phyloP scores from a whole-genome alignment of 2,888 invertebrate species.

The Drosophila prolongata region DNA sequence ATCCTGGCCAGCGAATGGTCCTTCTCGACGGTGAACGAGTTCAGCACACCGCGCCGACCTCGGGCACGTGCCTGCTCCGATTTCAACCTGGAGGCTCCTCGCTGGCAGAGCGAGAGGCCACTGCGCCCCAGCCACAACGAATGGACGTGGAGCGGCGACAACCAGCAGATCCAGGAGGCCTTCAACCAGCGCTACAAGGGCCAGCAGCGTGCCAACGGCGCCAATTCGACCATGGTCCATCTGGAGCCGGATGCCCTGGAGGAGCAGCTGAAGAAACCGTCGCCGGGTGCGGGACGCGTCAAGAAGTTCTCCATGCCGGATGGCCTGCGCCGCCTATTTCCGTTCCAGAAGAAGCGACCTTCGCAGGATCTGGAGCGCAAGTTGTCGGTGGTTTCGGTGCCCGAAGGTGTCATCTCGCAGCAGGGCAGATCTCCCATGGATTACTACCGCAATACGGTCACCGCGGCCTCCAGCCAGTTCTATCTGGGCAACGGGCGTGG shows the following conservation, averaged over 20 bases:
- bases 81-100: conserved; percentile 82
- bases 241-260: conserved; percentile 63
- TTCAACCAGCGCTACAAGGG: conserved; percentile 81
- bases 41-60: conserved; percentile 74
- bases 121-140: conserved; percentile 76
- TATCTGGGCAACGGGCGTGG: conserved; percentile 72
- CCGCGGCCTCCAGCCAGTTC: conserved; percentile 65
- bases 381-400: conserved; percentile 80
- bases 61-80: conserved; percentile 87
- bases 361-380: conserved; percentile 81
- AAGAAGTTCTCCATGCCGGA: conserved; percentile 84
- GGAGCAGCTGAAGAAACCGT: conserved; percentile 59
- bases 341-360: conserved; percentile 80
- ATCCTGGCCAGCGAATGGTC: conserved; percentile 90
- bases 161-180: conserved; percentile 84
- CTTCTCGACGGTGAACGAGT: conserved; percentile 80
- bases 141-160: conserved; percentile 85
- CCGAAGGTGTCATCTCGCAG: conserved; percentile 69
- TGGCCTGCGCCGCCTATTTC: conserved; percentile 81
- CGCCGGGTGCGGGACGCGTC: conserved; percentile 45
- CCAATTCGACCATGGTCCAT: conserved; percentile 61
- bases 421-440: conserved; percentile 59
- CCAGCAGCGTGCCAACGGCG: conserved; percentile 53
- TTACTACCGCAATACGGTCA: conserved; percentile 80
- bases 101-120: conserved; percentile 56